Base-by-base conservation (phyloP, 2,888 invertebrate species). In the Lepeophtheirus nordmannii region DNA sequence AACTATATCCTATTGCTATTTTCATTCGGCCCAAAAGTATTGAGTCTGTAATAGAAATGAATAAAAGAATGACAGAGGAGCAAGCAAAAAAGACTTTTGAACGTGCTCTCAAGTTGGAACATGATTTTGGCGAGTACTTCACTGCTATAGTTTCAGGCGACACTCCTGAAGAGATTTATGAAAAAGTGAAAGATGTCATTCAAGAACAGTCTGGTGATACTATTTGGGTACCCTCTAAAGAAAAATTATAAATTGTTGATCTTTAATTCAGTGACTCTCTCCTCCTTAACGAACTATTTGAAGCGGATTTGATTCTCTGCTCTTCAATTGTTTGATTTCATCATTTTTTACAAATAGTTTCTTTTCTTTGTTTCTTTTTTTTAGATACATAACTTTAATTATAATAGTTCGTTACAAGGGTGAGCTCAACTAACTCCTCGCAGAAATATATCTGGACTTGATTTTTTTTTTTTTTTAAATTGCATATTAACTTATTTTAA, bases 41-140 rank as follows among this genome's bases (percentile, higher is more conserved):
- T 72, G 92, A 94, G 77, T 92, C 93, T 73, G 88, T 97, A 70
- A 89, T 93, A 94, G 96, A 96, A 81, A 93, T 96, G 93, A 96
- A 96, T 79, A 92, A 94, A 75, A 82, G 93, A 76, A 92, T 93
- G 85, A 90, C 90, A 70, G 97, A 97, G 77, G 97, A 97, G 74
- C 96, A 97, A 80, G 97, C 96, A 56, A 87, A 90, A 80, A 92
- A 93, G 80, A 92, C 92, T 23, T 96, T 83, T 78, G 94, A 97
- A 77, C 84, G 94, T 74, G 91, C 94, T 70, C 80, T 92, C 70
- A 94, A 97, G 79, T 87, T 96, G 82, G 97, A 98, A 77, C 91
- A 93, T 77, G 96, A 96, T 76, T 98, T 98, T 77, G 91, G 89
- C 73, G 96, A 94, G 82, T 92, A 91, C 76, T 96, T 94, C 77